Evolutionary conservation across 2,888 invertebrate genomes (phyloP), one percentile per base, ranked within the genome.

Genomic region (Anodontia alba): DNA sequence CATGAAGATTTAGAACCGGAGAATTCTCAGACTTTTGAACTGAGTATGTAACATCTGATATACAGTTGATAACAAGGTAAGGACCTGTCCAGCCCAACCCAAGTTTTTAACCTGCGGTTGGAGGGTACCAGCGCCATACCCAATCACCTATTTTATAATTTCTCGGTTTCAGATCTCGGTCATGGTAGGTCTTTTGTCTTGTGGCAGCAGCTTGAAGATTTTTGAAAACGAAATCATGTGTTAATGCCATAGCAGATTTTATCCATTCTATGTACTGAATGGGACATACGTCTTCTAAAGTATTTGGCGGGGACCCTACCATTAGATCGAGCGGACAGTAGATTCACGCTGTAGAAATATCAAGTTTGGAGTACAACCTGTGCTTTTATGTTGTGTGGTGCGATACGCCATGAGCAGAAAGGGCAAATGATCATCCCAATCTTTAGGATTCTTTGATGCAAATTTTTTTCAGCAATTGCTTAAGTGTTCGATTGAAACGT

Each of bases 41-140:
- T 20, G 20, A 49, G 20, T 20, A 49, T 17, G 8, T 66, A 23
- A 76, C 69, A 29, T 57, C 49, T 8, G 69, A 69, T 7, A 73
- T 26, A 57, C 76, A 68, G 29, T 57, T 46, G 15, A 73, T 1
- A 26, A 83, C 42, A 17, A 20, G 49, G 38, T 80, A 83, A 26
- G 83, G 83, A 12, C 79, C 83, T 43, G 46, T 72, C 79, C 76
- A 80, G 17, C 77, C 80, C 31, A 71, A 67, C 7, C 43, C 51
- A 36, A 83, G 20, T 33, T 83, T 80, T 42, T 51, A 29, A 29
- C 57, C 77, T 57, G 73, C 79, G 2, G 23, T 3, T 10, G 73
- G 83, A 20, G 79, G 83, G 33, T 83, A 79, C 71, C 73, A 83
- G 12, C 79, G 57, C 83, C 83, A 80, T 20, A 83, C 73, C 17